A percentile compares a stretch with the other conserved stretches of the same genome.
phyloP scores from a whole-genome alignment of 2,888 invertebrate species.

The Agrilus mali region DNA sequence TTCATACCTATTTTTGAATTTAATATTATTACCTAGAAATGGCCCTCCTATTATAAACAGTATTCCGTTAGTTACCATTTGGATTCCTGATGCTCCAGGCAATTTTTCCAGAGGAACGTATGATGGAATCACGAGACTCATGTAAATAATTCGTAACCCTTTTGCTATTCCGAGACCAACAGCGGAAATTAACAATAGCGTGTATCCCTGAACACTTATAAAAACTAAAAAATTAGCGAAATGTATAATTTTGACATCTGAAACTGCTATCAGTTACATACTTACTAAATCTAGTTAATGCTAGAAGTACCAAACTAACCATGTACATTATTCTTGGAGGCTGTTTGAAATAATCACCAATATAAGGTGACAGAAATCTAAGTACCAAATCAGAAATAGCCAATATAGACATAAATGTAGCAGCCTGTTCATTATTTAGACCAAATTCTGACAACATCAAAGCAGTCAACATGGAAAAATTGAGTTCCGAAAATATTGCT shows the following conservation, averaged over 20 bases:
- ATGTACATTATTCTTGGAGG: constrained; percentile 50
- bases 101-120: constrained; percentile 52
- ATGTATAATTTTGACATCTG: too few relatives aligned
- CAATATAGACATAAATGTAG: constrained; percentile 46
- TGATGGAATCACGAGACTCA: too few relatives aligned
- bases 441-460: constrained; percentile 51
- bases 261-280: too few relatives aligned
- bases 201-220: too few relatives aligned
- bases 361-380: constrained; percentile 47
- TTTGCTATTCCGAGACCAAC: too few relatives aligned
- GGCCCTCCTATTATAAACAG: constrained; percentile 46
- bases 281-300: constrained; percentile 48
- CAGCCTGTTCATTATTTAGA: constrained; percentile 43
- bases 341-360: constrained; percentile 47
- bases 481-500: constrained; percentile 52
- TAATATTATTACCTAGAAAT: constrained; percentile 25
- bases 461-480: constrained; percentile 50
- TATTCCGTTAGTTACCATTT: constrained; percentile 53
- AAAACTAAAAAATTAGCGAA: too few relatives aligned
- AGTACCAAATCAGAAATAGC: constrained; percentile 40
- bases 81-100: constrained; percentile 53
- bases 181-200: too few relatives aligned
- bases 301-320: constrained; percentile 42
- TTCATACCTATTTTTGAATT: too few relatives aligned
- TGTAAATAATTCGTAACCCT: too few relatives aligned